Conservation (phyloP, 2,113 vertebrate species). For the Saiga tatarica region DNA sequence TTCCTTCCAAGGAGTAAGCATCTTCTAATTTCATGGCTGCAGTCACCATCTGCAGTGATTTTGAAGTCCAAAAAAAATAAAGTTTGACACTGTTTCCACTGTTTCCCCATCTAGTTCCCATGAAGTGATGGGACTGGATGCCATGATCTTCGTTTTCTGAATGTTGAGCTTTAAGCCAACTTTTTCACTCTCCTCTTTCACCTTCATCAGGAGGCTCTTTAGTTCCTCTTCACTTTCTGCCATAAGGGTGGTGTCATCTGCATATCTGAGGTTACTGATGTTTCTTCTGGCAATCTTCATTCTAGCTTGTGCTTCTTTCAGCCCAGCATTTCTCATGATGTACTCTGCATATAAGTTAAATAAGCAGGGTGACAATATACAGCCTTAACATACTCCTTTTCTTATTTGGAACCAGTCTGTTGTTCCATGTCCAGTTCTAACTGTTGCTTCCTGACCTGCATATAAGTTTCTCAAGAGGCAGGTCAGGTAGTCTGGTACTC, state of each 20-base stretch:
- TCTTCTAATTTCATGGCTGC: background rate
- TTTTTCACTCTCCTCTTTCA: too few relatives aligned
- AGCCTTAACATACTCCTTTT: background rate
- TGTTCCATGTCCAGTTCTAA: background rate
- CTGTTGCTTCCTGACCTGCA: background rate
- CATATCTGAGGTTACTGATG: background rate
- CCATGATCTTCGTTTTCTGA: background rate
- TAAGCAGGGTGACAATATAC: background rate
- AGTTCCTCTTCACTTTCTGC: too few relatives aligned
- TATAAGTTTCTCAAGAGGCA: background rate
- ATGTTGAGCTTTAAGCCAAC: too few relatives aligned
- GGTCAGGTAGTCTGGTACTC: background rate
- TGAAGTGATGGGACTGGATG: background rate
- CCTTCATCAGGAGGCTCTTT: too few relatives aligned
- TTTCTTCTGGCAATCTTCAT: background rate
- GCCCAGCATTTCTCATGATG: background rate
- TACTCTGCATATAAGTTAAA: background rate
- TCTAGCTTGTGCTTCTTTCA: background rate
- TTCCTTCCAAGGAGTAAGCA: fast-evolving
- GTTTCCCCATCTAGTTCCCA: background rate
- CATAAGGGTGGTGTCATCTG: background rate
- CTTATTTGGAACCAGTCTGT: background rate
- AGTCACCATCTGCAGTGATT: background rate
- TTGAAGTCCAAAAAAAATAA: background rate
- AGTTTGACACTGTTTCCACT: background rate